Evolutionary conservation across 2,888 invertebrate species (phyloP).

Genomic region (Papilio gigon): DNA sequence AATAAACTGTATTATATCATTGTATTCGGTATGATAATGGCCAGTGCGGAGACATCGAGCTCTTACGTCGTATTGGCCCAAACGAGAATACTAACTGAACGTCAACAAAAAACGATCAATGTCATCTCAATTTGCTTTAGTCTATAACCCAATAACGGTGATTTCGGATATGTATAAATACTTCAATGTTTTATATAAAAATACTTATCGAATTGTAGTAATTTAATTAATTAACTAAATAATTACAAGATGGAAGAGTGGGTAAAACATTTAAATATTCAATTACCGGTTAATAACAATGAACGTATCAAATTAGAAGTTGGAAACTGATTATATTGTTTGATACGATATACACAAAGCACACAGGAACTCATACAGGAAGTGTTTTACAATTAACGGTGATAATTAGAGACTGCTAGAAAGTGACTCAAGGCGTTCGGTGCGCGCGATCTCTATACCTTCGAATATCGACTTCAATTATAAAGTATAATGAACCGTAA

Average conservation of each 20-base stretch:
- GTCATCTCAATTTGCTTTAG: background rate
- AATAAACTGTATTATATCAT: slow-evolving; percentile 35
- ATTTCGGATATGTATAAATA: too few relatives aligned
- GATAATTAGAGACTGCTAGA: slow-evolving; percentile 8
- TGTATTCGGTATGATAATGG: slow-evolving; percentile 26
- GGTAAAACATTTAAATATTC: background rate
- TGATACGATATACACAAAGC: background rate
- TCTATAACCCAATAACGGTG: too few relatives aligned
- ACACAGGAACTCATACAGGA: slow-evolving; percentile 15
- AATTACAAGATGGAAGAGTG: background rate
- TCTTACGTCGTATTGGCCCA: background rate
- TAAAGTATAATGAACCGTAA: background rate
- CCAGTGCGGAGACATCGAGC: background rate
- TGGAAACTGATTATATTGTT: background rate
- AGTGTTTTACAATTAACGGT: slow-evolving; percentile 20
- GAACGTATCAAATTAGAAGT: slow-evolving; percentile 6
- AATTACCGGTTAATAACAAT: background rate
- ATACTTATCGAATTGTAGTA: background rate
- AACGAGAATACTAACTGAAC: background rate
- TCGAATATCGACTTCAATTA: slow-evolving; percentile 6
- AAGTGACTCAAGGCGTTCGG: slow-evolving; percentile 14
- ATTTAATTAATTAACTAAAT: background rate
- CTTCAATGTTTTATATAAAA: background rate
- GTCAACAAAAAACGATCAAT: background rate
- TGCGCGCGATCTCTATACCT: background rate